Evolutionary conservation across 2,888 invertebrate species (phyloP), one percentile per base, ranked within the genome.

Genomic region (Smittia sp.): DNA sequence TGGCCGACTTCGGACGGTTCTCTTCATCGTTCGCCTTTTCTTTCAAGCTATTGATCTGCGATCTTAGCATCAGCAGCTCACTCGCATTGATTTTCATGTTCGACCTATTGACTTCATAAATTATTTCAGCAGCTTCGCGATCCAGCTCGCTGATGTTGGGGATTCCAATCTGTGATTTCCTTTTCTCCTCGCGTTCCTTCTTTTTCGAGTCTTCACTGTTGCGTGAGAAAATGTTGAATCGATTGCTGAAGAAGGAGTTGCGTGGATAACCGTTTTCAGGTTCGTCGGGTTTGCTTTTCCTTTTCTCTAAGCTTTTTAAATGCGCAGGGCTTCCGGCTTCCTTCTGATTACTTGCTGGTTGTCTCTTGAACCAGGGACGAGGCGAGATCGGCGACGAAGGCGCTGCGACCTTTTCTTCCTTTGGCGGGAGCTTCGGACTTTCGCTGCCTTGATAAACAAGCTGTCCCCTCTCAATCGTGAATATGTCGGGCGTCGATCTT

Each of bases 101-200:
- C 0, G 78, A 77, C 7, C 79, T 78, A 0, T 81, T 82, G 7
- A 20, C 18, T 20, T 72, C 62, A 75, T 84, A 84, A 62, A 92
- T 86, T 76, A 93, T 90, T 80, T 89, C 89, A 0, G 89, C 86
- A 0, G 92, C 92, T 80, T 93, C 90, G 76, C 89, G 86, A 79
- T 93, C 92, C 75, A 92, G 81, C 80, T 92, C 91, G 78, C 91
- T 92, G 76, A 92, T 91, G 79, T 89, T 92, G 0, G 90, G 89
- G 75, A 87, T 84, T 77, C 86, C 85, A 80, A 90, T 77, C 77
- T 86, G 85, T 0, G 87, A 83, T 81, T 84, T 86, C 73, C 86
- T 81, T 78, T 86, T 87, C 58, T 83, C 84, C 1, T 81, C 76
- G 15, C 65, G 74, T 74, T 76, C 75, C 73, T 74, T 75, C 62